Base-by-base conservation (phyloP, 2,888 invertebrate genomes). In the Caenorhabditis imperialis region DNA sequence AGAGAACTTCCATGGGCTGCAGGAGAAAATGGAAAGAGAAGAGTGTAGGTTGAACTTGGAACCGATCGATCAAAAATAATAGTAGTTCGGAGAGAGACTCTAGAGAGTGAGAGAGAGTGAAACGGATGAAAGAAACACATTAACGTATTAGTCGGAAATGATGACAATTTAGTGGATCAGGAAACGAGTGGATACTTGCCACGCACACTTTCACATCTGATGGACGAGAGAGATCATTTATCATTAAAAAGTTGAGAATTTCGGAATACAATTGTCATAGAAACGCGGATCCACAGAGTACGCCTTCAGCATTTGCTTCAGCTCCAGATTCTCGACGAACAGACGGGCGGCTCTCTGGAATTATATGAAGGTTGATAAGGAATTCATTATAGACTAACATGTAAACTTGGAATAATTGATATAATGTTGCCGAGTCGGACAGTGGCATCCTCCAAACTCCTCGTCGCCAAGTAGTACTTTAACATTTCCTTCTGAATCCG, bases 201-300 rank as follows among this genome's bases (percentile, higher is more conserved):
- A n/a, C n/a, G n/a, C n/a, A n/a, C n/a, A n/a, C n/a, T n/a, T n/a
- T n/a, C n/a, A n/a, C n/a, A n/a, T n/a, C n/a, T n/a, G n/a, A n/a
- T n/a, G n/a, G n/a, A n/a, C 10, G 10, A 30, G 10, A 30, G 30
- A 30, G 6, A 20, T 22, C 14, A 44, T 44, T 14, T 10, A 50
- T 22, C 22, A 16, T 61, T n/a, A 61, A 14, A 62, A 42, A 40
- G 48, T 25, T 7, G 55, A 55, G 23, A 65, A 65, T 10, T 65
- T 65, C 2, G 65, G 65, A 22, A 65, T 30, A 6, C 65, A 65
- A 40, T 65, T 65, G 18, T 67, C 58, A 51, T 67, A 67, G n/a
- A 67, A 57, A 22, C 44, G 50, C 18, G 48, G 44, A 37, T 67
- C 67, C 0, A 57, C 67, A 3, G 58, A 33, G 37, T 67, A 67